These are phyloP conservation scores for Gymnothorax javanicus DNA, from an alignment of 2,797 vertebrate species.

Conservation along the genomic window DNA sequence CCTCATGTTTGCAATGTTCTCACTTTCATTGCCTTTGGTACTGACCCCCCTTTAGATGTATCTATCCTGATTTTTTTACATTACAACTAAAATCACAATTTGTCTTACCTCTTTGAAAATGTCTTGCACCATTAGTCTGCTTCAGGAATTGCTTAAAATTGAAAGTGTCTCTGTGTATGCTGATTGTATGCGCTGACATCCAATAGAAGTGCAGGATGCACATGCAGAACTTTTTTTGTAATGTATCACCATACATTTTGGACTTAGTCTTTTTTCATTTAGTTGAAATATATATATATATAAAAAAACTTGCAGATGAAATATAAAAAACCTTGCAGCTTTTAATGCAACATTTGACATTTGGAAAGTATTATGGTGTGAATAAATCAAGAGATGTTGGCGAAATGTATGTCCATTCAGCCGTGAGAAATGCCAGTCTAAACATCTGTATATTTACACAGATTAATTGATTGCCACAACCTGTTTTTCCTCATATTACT, in stretches of 20 bases:
- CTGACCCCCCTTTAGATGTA: not conserved
- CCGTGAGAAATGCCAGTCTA: too few species aligned
- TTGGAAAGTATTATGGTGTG: too few species aligned
- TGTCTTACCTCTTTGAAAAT: not conserved
- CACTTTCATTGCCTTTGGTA: not conserved
- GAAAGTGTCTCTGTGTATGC: not conserved
- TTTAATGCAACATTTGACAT: not conserved
- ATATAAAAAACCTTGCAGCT: not conserved
- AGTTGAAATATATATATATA: too few species aligned
- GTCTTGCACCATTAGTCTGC: not conserved
- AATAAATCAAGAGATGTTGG: too few species aligned
- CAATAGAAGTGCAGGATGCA: not conserved
- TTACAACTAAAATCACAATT: not conserved
- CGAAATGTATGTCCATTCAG: too few species aligned
- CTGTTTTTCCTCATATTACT: too few species aligned
- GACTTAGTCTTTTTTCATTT: not conserved
- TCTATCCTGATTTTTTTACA: not conserved
- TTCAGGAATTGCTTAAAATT: not conserved
- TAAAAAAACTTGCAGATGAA: too few species aligned
- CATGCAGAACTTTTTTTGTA: not conserved
- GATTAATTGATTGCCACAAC: too few species aligned
- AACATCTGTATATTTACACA: too few species aligned
- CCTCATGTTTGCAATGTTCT: not conserved
- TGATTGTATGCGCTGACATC: not conserved
- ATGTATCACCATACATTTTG: not conserved